Conservation (phyloP, 64 coral and sea anemone genomes). For the Actinia tenebrosa region DNA sequence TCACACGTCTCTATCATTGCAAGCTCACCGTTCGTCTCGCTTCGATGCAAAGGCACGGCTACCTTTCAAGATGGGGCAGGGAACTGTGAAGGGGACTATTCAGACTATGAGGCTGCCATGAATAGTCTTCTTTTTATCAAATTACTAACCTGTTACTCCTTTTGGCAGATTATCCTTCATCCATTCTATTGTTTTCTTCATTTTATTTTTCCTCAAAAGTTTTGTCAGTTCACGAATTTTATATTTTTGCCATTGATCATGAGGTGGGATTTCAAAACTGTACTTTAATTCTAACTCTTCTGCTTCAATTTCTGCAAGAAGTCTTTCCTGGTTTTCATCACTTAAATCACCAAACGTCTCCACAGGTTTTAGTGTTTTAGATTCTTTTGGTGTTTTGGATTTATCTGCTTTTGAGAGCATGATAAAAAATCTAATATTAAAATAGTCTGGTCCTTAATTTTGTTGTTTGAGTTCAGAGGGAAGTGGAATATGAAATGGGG, state of each 20-base stretch:
- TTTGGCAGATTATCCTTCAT: not conserved
- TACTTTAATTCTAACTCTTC: not conserved
- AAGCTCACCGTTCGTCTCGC: too few species aligned
- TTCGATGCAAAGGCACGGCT: too few species aligned
- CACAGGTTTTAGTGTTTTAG: too few species aligned
- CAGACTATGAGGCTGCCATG: too few species aligned
- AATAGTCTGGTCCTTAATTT: too few species aligned
- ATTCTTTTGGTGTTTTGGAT: not conserved
- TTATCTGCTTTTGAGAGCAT: not conserved
- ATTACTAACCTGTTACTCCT: slow-evolving; percentile 25
- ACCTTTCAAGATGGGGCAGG: too few species aligned
- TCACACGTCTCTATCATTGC: too few species aligned
- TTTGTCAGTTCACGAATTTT: slow-evolving; percentile 20
- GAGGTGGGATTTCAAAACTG: not conserved
- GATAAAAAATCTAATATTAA: too few species aligned
- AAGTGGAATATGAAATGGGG: too few species aligned
- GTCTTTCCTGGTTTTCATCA: not conserved
- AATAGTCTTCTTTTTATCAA: not conserved
- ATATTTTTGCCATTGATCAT: not conserved
- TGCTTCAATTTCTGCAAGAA: not conserved
- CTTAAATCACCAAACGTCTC: not conserved
- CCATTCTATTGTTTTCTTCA: not conserved
- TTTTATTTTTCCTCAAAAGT: slow-evolving; percentile 22
- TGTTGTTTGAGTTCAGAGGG: too few species aligned
- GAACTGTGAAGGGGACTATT: too few species aligned